Evolutionary conservation across 2,797 vertebrate species (phyloP).

Genomic region (Crenichthys baileyi): DNA sequence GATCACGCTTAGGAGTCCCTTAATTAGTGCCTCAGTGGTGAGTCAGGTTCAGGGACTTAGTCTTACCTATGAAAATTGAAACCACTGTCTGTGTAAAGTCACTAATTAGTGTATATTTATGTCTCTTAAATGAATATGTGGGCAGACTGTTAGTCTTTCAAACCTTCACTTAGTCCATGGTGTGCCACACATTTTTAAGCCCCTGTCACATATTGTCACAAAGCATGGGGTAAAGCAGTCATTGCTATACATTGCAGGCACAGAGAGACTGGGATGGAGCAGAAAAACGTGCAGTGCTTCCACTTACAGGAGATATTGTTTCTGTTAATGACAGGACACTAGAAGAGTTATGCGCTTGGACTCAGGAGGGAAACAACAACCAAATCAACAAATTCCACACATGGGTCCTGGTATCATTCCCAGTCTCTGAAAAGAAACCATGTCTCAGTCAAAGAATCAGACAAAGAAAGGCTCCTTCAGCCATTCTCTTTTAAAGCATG

Average conservation of each 20-base stretch:
- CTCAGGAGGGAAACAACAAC: slow-evolving; percentile 17
- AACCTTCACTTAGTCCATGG: slow-evolving; percentile 6
- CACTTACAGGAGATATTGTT: slow-evolving; percentile 19
- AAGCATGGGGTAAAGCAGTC: slow-evolving; percentile 6
- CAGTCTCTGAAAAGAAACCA: background rate
- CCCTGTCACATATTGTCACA: slow-evolving; percentile 27
- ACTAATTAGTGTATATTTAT: slow-evolving; percentile 25
- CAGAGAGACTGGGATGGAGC: background rate
- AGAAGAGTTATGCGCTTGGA: slow-evolving; percentile 43
- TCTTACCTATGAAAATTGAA: slow-evolving; percentile 13
- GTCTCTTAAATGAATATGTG: slow-evolving; percentile 15
- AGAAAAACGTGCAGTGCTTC: slow-evolving; percentile 20
- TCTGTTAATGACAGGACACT: slow-evolving; percentile 20
- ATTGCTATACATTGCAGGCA: slow-evolving; percentile 3
- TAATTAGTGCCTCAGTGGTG: slow-evolving; percentile 45
- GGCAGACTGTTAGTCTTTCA: background rate
- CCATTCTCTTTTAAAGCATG: background rate
- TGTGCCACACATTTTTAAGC: slow-evolving; percentile 18
- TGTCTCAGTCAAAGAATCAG: slow-evolving; percentile 8
- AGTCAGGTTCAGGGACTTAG: slow-evolving; percentile 13
- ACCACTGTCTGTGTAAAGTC: background rate
- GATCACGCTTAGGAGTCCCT: slow-evolving; percentile 20
- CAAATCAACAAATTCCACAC: slow-evolving; percentile 7
- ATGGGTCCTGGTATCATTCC: slow-evolving; percentile 17
- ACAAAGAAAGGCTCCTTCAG: background rate